phyloP scores from a whole-genome alignment of 2,113 vertebrate genomes.

The Struthio camelus region DNA sequence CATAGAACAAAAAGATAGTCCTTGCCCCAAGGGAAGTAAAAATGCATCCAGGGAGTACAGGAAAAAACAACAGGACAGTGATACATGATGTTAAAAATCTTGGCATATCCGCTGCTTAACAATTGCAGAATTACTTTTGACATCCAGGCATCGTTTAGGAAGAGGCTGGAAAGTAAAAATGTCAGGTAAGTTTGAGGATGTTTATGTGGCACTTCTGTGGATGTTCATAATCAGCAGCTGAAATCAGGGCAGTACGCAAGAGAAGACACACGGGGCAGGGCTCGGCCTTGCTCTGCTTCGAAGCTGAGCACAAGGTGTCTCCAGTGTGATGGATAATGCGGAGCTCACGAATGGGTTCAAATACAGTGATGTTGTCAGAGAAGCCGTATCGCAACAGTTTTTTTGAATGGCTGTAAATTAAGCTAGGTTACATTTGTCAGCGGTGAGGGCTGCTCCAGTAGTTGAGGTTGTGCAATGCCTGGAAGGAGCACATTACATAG shows the following conservation, averaged over 20 bases:
- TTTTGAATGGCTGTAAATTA: not conserved
- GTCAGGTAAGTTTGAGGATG: too few species aligned
- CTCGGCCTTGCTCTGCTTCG: too few species aligned
- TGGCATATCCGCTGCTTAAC: not conserved
- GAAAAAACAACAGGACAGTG: not conserved
- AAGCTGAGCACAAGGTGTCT: too few species aligned
- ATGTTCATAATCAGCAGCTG: too few species aligned
- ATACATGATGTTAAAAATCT: not conserved
- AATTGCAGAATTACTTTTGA: not conserved
- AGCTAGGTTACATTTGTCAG: not conserved
- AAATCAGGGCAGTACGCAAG: too few species aligned
- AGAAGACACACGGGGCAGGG: too few species aligned
- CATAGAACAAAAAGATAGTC: not conserved
- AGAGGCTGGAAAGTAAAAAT: not conserved
- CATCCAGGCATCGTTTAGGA: not conserved
- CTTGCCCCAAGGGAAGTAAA: not conserved
- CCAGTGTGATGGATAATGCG: too few species aligned
- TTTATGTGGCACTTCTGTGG: too few species aligned
- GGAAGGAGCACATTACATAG: accelerated
- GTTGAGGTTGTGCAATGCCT: not conserved
- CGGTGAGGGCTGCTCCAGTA: not conserved
- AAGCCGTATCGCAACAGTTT: not conserved
- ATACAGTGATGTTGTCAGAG: not conserved
- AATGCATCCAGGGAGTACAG: not conserved
- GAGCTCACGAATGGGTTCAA: too few species aligned